phyloP scores from a whole-genome alignment of 2,113 vertebrate species.

The Craseonycteris thonglongyai region DNA sequence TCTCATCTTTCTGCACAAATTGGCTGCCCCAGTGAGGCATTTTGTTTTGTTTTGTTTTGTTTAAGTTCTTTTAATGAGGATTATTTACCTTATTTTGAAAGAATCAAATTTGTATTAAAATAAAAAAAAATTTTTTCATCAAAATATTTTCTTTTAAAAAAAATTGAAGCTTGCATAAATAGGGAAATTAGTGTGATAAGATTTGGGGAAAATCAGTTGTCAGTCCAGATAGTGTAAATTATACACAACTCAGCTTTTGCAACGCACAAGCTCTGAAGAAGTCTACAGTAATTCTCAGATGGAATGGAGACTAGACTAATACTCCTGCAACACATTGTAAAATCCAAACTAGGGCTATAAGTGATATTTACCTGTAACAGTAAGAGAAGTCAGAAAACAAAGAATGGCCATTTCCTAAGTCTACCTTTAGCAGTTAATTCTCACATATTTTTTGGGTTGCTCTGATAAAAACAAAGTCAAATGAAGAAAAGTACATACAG shows the following conservation, averaged over 20 bases:
- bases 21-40: not conserved
- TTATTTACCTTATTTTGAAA: not conserved
- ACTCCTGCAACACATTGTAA: slow-evolving; percentile 18
- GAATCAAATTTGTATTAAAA: too few relatives aligned
- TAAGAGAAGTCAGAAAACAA: slow-evolving; percentile 53
- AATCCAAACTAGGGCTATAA: slow-evolving; percentile 54
- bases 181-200: not conserved
- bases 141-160: not conserved
- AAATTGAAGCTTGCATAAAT: not conserved
- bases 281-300: slow-evolving; percentile 70
- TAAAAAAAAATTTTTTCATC: too few relatives aligned
- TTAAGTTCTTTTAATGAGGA: not conserved
- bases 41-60: not conserved
- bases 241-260: slow-evolving; percentile 46
- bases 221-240: slow-evolving; percentile 59
- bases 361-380: slow-evolving; percentile 65
- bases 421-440: slow-evolving; percentile 3
- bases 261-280: slow-evolving; percentile 62
- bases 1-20: not conserved
- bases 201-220: slow-evolving; percentile 61
- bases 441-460: not conserved
- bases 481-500: not conserved
- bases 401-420: slow-evolving; percentile 4
- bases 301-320: slow-evolving; percentile 67
- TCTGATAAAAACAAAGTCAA: not conserved